Conservation (phyloP, 2,113 vertebrate genomes). For the Hystrix cristata region DNA sequence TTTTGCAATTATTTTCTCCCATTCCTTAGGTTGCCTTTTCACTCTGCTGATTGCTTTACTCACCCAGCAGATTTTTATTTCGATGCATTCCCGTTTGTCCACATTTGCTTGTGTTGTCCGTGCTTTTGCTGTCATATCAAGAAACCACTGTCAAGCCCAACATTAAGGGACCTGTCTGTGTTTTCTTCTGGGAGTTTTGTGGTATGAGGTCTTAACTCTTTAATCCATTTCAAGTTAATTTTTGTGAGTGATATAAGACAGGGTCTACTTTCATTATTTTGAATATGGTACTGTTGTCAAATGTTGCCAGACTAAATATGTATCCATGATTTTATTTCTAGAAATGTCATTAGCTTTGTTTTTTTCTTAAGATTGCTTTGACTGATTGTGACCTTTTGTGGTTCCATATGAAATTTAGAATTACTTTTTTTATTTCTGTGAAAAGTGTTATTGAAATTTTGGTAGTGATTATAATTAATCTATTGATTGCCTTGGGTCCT, state of each 20-base stretch:
- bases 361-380: background rate
- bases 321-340: background rate
- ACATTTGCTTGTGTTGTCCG: background rate
- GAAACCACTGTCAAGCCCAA: background rate
- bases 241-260: too few species aligned
- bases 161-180: background rate
- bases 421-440: background rate
- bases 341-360: background rate
- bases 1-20: background rate
- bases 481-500: too few species aligned
- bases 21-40: too few species aligned
- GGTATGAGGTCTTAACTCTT: background rate
- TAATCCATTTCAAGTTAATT: background rate
- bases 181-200: background rate
- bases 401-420: background rate
- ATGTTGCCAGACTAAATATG: background rate
- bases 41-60: background rate
- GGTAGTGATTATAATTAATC: too few species aligned
- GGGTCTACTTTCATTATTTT: too few species aligned
- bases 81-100: background rate
- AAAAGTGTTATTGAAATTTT: background rate
- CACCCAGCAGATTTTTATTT: background rate
- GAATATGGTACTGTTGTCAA: too few species aligned
- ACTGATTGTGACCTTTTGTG: background rate
- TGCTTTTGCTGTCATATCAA: background rate